Evolutionary conservation across 1,140 invertebrate species (phyloP), one percentile per base, ranked within the genome.

Genomic region (Drosophila pandora): DNA sequence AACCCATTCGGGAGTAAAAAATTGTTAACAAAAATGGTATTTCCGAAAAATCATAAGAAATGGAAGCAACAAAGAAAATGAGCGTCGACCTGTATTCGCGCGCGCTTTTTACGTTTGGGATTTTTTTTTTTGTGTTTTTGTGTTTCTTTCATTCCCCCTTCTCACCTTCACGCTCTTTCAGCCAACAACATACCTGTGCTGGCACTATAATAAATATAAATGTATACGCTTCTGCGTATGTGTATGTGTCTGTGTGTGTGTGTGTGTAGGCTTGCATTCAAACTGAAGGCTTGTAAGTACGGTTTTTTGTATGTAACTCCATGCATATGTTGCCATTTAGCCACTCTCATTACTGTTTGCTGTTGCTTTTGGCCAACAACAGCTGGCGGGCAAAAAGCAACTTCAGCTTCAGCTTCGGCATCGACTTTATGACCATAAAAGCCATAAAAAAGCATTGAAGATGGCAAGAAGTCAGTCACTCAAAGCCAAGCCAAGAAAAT

Each of bases 11-110:
- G 30, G 7, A 8, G 6, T 28, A 25, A 23, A 23, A 53, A 53
- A 17, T 52, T 61, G 32, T 22, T 21, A 25, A 75, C 69, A 62
- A 55, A 87, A 87, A 67, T 82, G 82, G 82, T 76, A 85, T 85
- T 85, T 85, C 83, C 82, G 82, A 87, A 85, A 85, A 82, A 85
- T 85, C 82, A 82, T 85, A 81, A 85, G 76, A 59, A 58, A 75
- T 48, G 49, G 45, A 49, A 47, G 6, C 41, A 10, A 21, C 21
- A 34, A 65, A 22, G 32, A 68, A 17, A 59, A 56, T 71, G 76
- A 88, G 79, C 82, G 83, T 88, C 82, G 82, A 87, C 82, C 82
- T 87, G 82, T 87, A 87, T 87, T 88, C 83, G 83, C 83, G 82
- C 81, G 82, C 83, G 83, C 78, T 88, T 87, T 85, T 87, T 82